These are phyloP conservation scores for Cetoscarus ocellatus DNA, from an alignment of 2,797 vertebrate species.

Conservation along the genomic window DNA sequence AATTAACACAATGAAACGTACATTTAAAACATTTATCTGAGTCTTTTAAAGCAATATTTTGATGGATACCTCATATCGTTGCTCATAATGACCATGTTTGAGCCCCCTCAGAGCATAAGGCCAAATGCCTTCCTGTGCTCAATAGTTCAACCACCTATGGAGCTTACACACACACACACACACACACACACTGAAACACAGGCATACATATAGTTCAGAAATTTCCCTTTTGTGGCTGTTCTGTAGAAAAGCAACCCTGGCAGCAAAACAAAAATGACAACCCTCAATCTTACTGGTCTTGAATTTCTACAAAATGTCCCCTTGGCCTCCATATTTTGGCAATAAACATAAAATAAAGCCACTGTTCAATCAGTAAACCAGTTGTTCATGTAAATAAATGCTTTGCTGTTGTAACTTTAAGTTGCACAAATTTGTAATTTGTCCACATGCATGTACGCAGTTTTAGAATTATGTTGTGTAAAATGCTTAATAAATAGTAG, in stretches of 20 bases:
- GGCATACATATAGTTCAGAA: constrained; percentile 25
- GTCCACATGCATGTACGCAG: background rate
- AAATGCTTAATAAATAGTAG: too few relatives aligned
- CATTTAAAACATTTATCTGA: too few relatives aligned
- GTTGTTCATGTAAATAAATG: constrained; percentile 8
- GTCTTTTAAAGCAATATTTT: too few relatives aligned
- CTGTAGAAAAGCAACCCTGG: constrained; percentile 64
- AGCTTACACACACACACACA: constrained; percentile 18
- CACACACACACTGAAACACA: constrained; percentile 10
- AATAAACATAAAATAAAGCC: constrained; percentile 6
- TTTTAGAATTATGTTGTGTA: too few relatives aligned
- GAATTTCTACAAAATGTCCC: background rate
- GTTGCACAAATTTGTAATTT: background rate
- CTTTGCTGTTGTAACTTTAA: background rate
- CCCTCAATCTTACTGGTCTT: constrained; percentile 20
- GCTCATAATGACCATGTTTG: too few relatives aligned
- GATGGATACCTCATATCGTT: too few relatives aligned
- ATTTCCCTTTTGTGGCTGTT: constrained; percentile 47
- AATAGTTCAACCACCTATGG: too few relatives aligned
- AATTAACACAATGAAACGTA: too few relatives aligned
- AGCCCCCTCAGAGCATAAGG: too few relatives aligned
- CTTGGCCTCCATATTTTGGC: background rate
- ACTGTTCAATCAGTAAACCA: background rate
- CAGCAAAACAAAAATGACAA: constrained; percentile 38
- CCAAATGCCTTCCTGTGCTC: too few relatives aligned